Percentiles rank a stretch among this genome's conserved stretches.
phyloP scores from a whole-genome alignment of 2,113 vertebrate species.

The Emydura subglobosa region DNA sequence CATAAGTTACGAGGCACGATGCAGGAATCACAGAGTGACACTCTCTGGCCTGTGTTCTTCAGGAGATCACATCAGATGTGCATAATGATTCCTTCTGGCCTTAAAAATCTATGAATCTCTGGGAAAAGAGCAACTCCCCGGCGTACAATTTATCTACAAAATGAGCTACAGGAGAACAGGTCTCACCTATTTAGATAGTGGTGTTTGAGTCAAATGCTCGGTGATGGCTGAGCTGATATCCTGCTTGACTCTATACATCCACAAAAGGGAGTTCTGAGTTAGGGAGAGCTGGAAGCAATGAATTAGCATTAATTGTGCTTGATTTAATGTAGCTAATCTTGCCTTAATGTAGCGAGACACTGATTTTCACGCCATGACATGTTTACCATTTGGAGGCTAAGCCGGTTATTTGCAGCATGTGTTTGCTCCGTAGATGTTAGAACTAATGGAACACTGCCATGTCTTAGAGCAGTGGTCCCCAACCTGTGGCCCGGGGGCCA shows the following conservation, averaged over 20 bases:
- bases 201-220: background rate
- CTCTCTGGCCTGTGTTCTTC: background rate
- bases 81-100: background rate
- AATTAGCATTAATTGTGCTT: conserved; percentile 42
- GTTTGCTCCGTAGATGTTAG: background rate
- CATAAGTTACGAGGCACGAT: background rate
- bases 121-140: background rate
- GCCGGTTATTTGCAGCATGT: background rate
- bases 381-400: background rate
- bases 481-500: no score
- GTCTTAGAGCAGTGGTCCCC: no score
- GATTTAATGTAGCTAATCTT: background rate
- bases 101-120: background rate
- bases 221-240: background rate
- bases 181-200: background rate
- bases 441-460: background rate
- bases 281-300: background rate
- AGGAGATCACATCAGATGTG: background rate
- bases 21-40: background rate
- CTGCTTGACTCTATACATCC: background rate
- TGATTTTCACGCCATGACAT: background rate
- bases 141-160: background rate
- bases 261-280: background rate
- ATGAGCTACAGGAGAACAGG: background rate
- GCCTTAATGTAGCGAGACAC: background rate